phyloP scores from a whole-genome alignment of 2,888 invertebrate species.

The Oeneis ivallda region DNA sequence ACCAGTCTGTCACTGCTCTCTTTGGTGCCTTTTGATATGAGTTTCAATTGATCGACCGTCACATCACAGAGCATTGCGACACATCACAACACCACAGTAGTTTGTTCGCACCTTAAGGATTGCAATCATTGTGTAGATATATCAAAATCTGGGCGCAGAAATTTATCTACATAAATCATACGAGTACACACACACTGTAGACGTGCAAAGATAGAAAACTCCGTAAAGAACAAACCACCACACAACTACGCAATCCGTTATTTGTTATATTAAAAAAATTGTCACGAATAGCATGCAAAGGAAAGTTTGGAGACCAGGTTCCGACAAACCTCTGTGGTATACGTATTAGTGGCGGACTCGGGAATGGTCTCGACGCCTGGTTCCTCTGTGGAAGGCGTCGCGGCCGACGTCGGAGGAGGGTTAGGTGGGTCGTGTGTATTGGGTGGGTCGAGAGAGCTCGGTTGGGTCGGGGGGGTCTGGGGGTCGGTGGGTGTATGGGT shows the following conservation, averaged over 20 bases:
- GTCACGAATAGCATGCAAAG: constrained; percentile 42
- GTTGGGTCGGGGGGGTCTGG: constrained; percentile 34
- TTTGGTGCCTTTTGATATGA: no score
- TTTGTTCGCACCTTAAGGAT: not conserved
- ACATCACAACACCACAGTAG: no score
- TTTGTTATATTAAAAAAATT: constrained; percentile 27
- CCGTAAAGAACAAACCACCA: constrained; percentile 32
- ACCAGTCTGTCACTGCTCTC: no score
- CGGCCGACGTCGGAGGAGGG: constrained; percentile 43
- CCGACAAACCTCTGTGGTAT: constrained; percentile 78
- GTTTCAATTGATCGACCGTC: no score
- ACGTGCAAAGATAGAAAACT: constrained; percentile 29
- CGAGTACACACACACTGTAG: constrained; percentile 18
- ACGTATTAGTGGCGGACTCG: constrained; percentile 69
- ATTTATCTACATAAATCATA: constrained; percentile 15
- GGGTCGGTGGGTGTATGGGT: constrained; percentile 42
- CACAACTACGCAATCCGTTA: constrained; percentile 31
- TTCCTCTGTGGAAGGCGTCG: constrained; percentile 52
- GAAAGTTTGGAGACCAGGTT: constrained; percentile 54
- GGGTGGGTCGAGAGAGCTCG: constrained; percentile 38
- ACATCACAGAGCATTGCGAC: no score
- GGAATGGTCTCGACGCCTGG: constrained; percentile 54
- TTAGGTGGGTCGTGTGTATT: constrained; percentile 26
- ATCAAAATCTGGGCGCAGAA: not conserved
- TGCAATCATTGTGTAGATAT: not conserved